Conservation (phyloP, 2,888 invertebrate genomes). For the Lasioglossum pauxillum region DNA sequence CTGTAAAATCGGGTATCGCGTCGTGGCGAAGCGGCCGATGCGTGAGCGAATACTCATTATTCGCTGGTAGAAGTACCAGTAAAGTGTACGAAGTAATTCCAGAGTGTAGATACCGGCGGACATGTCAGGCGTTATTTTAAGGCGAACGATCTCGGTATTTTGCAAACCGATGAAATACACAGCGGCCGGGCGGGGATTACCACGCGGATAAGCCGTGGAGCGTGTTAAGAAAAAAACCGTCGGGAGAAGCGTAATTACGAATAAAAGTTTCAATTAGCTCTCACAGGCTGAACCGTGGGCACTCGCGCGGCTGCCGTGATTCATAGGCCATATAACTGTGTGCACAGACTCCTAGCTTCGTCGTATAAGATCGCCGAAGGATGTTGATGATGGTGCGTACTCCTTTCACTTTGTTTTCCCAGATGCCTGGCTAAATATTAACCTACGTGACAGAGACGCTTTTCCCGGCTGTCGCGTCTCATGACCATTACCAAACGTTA, state of each 20-base stretch:
- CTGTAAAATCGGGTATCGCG: conserved; percentile 53
- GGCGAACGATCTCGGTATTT: conserved; percentile 47
- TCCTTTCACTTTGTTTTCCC: conserved; percentile 75
- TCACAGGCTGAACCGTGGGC: conserved; percentile 54
- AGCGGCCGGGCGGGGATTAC: conserved; percentile 28
- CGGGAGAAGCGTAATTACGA: conserved; percentile 66
- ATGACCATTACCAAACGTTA: conserved; percentile 57
- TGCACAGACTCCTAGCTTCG: conserved; percentile 29
- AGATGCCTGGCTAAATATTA: conserved; percentile 69
- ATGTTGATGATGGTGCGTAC: conserved; percentile 59
- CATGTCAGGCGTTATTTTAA: conserved; percentile 50
- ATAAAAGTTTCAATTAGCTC: conserved; percentile 75
- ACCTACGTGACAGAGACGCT: conserved; percentile 62
- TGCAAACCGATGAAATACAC: conserved; percentile 40
- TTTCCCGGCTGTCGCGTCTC: conserved; percentile 60
- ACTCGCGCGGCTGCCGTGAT: conserved; percentile 60
- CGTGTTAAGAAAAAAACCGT: conserved; percentile 39
- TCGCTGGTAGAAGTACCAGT: conserved; percentile 38
- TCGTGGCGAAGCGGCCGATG: neutral
- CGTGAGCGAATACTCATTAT: conserved; percentile 51
- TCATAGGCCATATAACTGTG: conserved; percentile 70
- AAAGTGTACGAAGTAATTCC: conserved; percentile 55
- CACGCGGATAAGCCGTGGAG: conserved; percentile 29
- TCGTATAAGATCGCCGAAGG: conserved; percentile 62
- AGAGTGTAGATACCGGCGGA: conserved; percentile 24